A percentile compares a stretch with the other conserved stretches of the same genome.
Evolutionary conservation across 2,888 invertebrate genomes (phyloP).

Genomic region (Iphiclides podalirius): DNA sequence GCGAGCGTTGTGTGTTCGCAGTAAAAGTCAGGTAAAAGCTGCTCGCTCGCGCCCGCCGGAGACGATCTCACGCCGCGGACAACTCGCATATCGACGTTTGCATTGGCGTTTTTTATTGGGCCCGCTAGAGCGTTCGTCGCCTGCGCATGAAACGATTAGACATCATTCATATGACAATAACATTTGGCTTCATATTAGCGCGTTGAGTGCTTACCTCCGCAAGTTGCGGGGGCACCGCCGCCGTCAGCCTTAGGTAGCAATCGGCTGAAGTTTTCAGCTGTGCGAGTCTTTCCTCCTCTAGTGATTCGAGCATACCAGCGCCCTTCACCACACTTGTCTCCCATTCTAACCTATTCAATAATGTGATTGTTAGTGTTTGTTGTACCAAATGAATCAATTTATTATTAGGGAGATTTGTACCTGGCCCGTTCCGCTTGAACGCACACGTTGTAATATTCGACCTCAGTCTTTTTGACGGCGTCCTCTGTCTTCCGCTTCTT

Average conservation of each 20-base stretch:
- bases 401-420: too few relatives aligned
- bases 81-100: slow-evolving; percentile 83
- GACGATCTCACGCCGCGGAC: slow-evolving; percentile 84
- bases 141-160: slow-evolving; percentile 61
- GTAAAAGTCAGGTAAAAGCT: slow-evolving; percentile 95
- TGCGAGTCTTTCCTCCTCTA: slow-evolving; percentile 93
- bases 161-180: too few relatives aligned
- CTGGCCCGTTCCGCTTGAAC: slow-evolving; percentile 94
- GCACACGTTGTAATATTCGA: slow-evolving; percentile 95
- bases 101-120: slow-evolving; percentile 86
- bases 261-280: slow-evolving; percentile 87
- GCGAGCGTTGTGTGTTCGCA: slow-evolving; percentile 96
- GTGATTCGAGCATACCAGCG: slow-evolving; percentile 90
- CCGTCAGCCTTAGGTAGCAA: slow-evolving; percentile 82
- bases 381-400: too few relatives aligned
- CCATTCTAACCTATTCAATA: slow-evolving; percentile 86
- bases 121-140: slow-evolving; percentile 84
- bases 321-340: slow-evolving; percentile 94
- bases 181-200: slow-evolving; percentile 14
- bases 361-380: too few relatives aligned
- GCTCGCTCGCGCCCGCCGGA: slow-evolving; percentile 85
- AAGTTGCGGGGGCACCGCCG: slow-evolving; percentile 88
- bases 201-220: slow-evolving; percentile 84
- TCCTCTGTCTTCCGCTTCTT: slow-evolving; percentile 95
- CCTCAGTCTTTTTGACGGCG: slow-evolving; percentile 93